phyloP scores from a whole-genome alignment of 2,113 vertebrate genomes.

The Aspiorhynchus laticeps region DNA sequence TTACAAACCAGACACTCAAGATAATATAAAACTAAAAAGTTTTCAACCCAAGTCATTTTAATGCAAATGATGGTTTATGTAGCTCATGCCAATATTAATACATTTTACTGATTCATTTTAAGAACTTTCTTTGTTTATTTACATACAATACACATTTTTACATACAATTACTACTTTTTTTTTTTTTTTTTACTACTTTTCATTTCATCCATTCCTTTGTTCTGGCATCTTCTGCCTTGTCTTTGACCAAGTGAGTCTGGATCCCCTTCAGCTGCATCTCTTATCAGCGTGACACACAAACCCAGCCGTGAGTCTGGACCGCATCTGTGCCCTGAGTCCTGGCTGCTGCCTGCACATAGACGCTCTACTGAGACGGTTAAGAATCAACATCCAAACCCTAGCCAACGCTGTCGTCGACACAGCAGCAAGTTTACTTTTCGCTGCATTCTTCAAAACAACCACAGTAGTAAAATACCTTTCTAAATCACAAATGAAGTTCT shows the following conservation, averaged over 20 bases:
- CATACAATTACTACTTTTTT: no score
- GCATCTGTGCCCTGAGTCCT: constrained; percentile 7
- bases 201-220: neutral
- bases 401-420: neutral
- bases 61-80: neutral
- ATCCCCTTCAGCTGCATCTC: constrained; percentile 19
- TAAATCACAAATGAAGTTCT: constrained; percentile 24
- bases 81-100: neutral
- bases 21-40: neutral
- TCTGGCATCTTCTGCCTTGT: neutral
- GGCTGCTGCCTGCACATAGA: neutral
- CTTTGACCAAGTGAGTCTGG: constrained; percentile 10
- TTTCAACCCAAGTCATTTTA: neutral
- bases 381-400: neutral
- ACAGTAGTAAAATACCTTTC: neutral
- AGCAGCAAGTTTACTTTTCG: neutral
- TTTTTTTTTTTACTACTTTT: neutral
- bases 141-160: neutral
- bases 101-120: neutral
- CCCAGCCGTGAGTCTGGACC: constrained; percentile 6
- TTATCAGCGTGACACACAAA: constrained; percentile 39
- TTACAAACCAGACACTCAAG: neutral
- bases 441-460: neutral
- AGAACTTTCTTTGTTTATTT: neutral
- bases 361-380: constrained; percentile 1